A percentile compares a stretch with the other conserved stretches of the same genome.
These are phyloP conservation scores for Scyliorhinus canicula DNA, from an alignment of 2,797 vertebrate genomes.

Conservation along the genomic window DNA sequence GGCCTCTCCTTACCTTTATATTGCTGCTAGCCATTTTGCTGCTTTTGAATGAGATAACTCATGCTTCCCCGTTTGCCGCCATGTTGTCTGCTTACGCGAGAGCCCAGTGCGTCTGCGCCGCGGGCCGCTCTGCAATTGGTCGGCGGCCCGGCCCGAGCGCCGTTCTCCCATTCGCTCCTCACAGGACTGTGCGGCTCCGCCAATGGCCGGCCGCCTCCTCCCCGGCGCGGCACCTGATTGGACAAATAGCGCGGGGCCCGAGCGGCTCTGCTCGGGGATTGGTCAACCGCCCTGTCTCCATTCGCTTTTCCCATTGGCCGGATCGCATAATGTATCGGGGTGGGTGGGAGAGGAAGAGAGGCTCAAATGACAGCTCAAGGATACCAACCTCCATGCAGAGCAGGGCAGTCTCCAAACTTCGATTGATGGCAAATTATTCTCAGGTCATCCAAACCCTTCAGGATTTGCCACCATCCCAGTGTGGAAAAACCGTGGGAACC, in stretches of 20 bases:
- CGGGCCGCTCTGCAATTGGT: not conserved
- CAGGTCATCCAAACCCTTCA: not conserved
- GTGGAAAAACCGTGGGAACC: not conserved
- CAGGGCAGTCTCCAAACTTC: not conserved
- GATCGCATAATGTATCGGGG: too few species aligned
- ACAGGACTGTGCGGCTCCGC: not conserved
- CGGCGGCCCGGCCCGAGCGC: not conserved
- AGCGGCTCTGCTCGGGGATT: not conserved
- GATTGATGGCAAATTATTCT: not conserved
- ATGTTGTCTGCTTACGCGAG: constrained; percentile 16
- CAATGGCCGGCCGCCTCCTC: not conserved
- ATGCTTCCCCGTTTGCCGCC: constrained; percentile 37
- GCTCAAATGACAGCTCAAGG: not conserved
- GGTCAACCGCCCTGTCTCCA: not conserved
- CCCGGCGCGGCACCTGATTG: not conserved
- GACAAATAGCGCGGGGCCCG: not conserved
- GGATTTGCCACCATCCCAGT: not conserved
- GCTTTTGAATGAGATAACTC: constrained; percentile 37
- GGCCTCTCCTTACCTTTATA: not conserved
- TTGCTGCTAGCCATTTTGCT: constrained; percentile 32
- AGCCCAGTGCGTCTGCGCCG: not conserved
- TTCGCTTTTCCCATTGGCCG: not conserved
- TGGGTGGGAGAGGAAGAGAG: not conserved
- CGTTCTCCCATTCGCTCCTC: not conserved
- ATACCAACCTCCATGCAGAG: too few species aligned